Conservation (phyloP, 30 jellyfish, hydroid and myxozoan species). For the Mastigias papua region DNA sequence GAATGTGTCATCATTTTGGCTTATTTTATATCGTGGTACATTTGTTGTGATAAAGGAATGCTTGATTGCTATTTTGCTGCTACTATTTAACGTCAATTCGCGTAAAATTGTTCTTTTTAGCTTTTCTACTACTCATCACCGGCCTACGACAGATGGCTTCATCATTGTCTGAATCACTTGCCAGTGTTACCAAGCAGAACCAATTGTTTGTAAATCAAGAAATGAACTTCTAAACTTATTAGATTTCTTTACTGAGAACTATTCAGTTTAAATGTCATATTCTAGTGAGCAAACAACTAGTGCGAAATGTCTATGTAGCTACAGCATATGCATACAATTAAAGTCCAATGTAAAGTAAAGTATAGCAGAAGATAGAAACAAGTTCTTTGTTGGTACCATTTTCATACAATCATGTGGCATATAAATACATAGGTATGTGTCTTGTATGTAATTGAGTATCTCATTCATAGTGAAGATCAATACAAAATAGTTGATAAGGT, state of each 20-base stretch:
- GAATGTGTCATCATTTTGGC: background rate
- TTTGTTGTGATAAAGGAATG: background rate
- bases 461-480: background rate
- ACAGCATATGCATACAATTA: background rate
- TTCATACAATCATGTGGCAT: background rate
- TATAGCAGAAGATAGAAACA: background rate
- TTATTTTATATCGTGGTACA: background rate
- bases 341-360: background rate
- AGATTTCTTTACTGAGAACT: too few species aligned
- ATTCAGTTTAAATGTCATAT: too few species aligned
- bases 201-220: background rate
- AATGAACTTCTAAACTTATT: too few species aligned
- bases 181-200: background rate
- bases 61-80: background rate
- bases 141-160: background rate
- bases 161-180: background rate
- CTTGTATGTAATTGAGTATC: background rate
- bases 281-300: background rate
- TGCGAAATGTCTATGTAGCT: background rate
- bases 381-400: background rate
- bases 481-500: background rate
- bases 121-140: background rate
- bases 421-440: background rate
- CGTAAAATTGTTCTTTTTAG: background rate
- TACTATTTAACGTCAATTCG: background rate